Evolutionary conservation across 2,888 invertebrate species (phyloP), one percentile per base, ranked within the genome.

Genomic region (Apodemia zela): DNA sequence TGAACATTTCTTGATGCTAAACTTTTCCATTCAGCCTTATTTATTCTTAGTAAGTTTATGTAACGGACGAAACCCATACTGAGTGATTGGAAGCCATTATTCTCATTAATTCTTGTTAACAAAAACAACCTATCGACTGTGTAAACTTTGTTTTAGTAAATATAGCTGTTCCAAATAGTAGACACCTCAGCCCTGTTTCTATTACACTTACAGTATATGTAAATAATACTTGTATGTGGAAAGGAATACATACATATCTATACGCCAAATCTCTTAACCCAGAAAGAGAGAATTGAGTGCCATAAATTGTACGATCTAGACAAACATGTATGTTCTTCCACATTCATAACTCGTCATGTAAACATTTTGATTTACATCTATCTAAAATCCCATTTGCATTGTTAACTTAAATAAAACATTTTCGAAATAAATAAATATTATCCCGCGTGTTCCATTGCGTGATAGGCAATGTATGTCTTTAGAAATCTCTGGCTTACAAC

Each of bases 31-130:
- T 2, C 7, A 51, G 3, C 13, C 25, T 13, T 54, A 25, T 54
- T 54, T 54, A 54, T 54, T 54, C 21, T 21, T 13, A 21, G 21
- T 6, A 54, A 54, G 25, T 54, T 54, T 54, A 59, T 59, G 10
- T 29, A 29, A 35, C 35, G 18, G 15, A 17, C 35, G 59, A n/a
- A 59, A 10, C 21, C 21, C 51, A 54, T n/a, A 59, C 59, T 33
- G 59, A 59, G 59, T 59, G 59, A 59, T 59, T 29, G 59, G 29
- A 35, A 59, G 59, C 59, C 35, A 54, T 54, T 54, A 54, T 54
- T 54, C 51, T 54, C 51, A 54, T 54, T 54, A 54, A 54, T 54
- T 11, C 21, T 21, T 21, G 51, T 21, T 25, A 54, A 54, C 51
- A 6, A 54, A 54, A 54, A 54, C 51, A 54, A 54, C 21, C 21